Percentiles rank a stretch among this genome's conserved stretches.
These are phyloP conservation scores for Streptopelia turtur DNA, from an alignment of 2,797 vertebrate species.

Conservation along the genomic window DNA sequence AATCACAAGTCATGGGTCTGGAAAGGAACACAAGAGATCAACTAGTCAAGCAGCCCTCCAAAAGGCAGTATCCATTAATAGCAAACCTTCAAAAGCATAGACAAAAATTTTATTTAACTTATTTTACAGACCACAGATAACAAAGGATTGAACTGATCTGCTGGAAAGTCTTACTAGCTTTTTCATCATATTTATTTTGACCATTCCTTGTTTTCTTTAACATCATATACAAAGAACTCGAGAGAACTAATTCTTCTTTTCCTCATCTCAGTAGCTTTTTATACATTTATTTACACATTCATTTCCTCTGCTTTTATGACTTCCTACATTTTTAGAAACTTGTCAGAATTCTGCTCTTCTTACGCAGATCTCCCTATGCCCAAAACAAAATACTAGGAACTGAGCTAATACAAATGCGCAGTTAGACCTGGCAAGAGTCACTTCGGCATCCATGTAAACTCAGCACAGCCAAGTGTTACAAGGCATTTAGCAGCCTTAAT, in stretches of 20 bases:
- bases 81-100: not conserved
- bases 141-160: not conserved
- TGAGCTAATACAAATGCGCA: not conserved
- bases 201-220: not conserved
- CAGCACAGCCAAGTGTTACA: not conserved
- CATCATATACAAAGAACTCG: not conserved
- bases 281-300: not conserved
- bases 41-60: not conserved
- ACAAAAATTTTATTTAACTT: not conserved
- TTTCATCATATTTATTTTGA: not conserved
- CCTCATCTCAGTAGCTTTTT: not conserved
- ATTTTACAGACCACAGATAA: not conserved
- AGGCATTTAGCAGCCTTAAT: not conserved
- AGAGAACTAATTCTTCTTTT: not conserved
- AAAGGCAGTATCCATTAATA: not conserved
- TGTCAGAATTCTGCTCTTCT: not conserved
- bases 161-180: not conserved
- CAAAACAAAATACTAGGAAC: not conserved
- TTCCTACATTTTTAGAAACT: not conserved
- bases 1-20: not conserved
- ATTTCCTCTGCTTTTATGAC: not conserved
- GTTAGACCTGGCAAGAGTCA: not conserved
- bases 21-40: not conserved
- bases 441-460: not conserved
- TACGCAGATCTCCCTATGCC: not conserved